These are phyloP conservation scores for Amphipoea oculea DNA, from an alignment of 2,888 invertebrate species.

Conservation along the genomic window DNA sequence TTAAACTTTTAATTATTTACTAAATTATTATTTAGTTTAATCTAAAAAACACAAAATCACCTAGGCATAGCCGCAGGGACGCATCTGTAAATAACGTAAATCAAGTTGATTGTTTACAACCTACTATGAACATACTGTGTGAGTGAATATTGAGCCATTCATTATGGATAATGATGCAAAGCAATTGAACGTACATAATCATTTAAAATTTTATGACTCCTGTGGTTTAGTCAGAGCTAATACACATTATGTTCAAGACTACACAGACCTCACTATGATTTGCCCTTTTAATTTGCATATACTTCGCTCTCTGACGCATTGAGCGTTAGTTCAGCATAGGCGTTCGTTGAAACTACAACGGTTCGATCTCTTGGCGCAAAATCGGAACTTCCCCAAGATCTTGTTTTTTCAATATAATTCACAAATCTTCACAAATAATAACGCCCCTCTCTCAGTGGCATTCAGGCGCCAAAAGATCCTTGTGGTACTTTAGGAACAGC, in stretches of 20 bases:
- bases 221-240: constrained; percentile 13
- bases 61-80: neutral
- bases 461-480: neutral
- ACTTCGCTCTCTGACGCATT: constrained; percentile 11
- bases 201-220: constrained; percentile 14
- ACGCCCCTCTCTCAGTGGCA: neutral
- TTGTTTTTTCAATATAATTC: neutral
- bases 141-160: neutral
- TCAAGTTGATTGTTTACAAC: neutral
- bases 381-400: too few species aligned
- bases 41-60: too few species aligned
- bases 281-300: constrained; percentile 8
- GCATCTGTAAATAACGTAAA: neutral
- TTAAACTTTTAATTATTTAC: neutral
- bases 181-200: constrained; percentile 16
- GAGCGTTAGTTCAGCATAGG: neutral
- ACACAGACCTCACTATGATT: neutral
- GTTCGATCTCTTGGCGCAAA: neutral
- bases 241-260: neutral
- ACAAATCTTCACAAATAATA: neutral
- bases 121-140: too few species aligned
- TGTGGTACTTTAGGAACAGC: neutral
- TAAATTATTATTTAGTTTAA: too few species aligned
- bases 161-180: constrained; percentile 8
- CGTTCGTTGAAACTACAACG: constrained; percentile 1